phyloP scores from a whole-genome alignment of 2,888 invertebrate genomes.

The Dendrolimus pini region DNA sequence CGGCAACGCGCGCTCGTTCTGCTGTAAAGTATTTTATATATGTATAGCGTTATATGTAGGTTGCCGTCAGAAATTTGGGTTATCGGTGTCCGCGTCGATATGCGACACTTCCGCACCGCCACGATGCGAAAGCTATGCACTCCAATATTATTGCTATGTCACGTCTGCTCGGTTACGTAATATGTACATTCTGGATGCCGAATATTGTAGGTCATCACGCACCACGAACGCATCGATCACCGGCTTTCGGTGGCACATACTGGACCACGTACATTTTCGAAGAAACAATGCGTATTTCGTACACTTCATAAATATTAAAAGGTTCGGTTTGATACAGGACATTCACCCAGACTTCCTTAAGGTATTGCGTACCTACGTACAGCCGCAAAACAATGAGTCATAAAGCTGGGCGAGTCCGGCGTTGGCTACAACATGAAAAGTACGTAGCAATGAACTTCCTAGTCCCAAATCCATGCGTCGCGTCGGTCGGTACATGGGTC shows the following conservation, averaged over 20 bases:
- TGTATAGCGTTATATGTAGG: constrained; percentile 60
- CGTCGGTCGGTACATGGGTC: constrained; percentile 14
- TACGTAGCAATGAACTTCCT: constrained; percentile 62
- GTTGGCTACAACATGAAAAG: constrained; percentile 39
- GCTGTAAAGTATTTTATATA: constrained; percentile 38
- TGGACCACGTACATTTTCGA: not conserved
- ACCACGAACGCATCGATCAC: constrained; percentile 23
- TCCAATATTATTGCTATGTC: constrained; percentile 45
- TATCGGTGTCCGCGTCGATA: constrained; percentile 70
- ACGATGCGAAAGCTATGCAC: constrained; percentile 55
- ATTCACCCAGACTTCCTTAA: constrained; percentile 10
- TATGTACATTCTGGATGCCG: constrained; percentile 31
- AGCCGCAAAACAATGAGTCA: constrained; percentile 38
- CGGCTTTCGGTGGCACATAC: not conserved
- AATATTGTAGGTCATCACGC: constrained; percentile 33
- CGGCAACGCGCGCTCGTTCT: constrained; percentile 37
- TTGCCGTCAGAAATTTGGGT: constrained; percentile 70
- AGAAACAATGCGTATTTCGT: not conserved
- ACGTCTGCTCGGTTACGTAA: constrained; percentile 41
- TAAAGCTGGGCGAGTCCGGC: constrained; percentile 39
- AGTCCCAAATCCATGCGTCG: constrained; percentile 46
- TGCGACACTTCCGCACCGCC: constrained; percentile 61
- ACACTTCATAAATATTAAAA: constrained; percentile 6
- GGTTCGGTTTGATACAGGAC: constrained; percentile 11
- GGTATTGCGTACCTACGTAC: not conserved